These are phyloP conservation scores for Serilophus lunatus DNA, from an alignment of 2,113 vertebrate species.

Conservation along the genomic window DNA sequence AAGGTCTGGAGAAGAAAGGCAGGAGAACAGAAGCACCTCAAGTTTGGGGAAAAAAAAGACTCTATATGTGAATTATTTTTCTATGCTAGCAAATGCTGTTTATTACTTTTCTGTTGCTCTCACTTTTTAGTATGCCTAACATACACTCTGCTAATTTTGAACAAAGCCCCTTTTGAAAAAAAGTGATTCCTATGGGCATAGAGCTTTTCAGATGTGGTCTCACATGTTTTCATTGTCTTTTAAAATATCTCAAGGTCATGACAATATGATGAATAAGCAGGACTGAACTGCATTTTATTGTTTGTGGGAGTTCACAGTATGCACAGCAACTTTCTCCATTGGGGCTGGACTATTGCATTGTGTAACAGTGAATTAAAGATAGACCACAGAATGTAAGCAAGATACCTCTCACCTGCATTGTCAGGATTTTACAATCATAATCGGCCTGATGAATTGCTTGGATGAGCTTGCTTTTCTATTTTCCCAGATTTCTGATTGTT, in stretches of 20 bases:
- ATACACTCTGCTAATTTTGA: not conserved
- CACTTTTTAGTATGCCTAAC: not conserved
- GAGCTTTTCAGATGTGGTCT: not conserved
- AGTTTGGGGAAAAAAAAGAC: not conserved
- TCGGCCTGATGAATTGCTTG: not conserved
- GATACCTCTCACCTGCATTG: not conserved
- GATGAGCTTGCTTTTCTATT: not conserved
- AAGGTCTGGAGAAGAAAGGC: not conserved
- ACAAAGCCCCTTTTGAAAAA: not conserved
- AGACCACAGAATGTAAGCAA: not conserved
- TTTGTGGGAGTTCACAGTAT: not conserved
- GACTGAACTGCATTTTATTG: not conserved
- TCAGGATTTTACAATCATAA: not conserved
- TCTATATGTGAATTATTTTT: not conserved
- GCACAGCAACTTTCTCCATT: not conserved
- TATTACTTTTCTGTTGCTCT: not conserved
- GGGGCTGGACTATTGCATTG: not conserved
- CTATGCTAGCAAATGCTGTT: not conserved
- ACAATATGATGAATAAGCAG: not conserved
- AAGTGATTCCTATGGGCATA: not conserved
- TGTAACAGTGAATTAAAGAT: not conserved
- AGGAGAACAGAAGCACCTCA: not conserved
- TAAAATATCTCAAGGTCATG: not conserved
- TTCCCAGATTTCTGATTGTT: not conserved
- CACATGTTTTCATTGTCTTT: slow-evolving; percentile 14